These are phyloP conservation scores for honey bee (Apis mellifera) DNA, from an alignment of 1,140 invertebrate genomes.

Conservation along the genomic window DNA sequence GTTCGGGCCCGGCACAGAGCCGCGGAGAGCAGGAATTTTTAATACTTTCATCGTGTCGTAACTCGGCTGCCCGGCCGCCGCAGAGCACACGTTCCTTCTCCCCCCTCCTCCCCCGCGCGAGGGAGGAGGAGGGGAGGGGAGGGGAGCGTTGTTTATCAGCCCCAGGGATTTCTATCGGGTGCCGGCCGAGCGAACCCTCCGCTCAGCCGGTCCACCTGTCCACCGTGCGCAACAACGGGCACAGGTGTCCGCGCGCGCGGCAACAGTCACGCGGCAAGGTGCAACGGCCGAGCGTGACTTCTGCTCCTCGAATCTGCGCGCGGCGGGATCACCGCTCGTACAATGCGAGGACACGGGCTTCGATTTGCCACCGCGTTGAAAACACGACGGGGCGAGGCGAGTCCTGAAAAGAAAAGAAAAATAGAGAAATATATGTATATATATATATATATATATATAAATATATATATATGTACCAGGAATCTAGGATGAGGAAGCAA, in stretches of 20 bases:
- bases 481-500: too few species aligned
- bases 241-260: slow-evolving; percentile 31
- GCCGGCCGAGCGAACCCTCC: slow-evolving; percentile 16
- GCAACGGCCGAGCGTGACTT: slow-evolving; percentile 57
- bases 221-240: slow-evolving; percentile 18
- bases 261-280: slow-evolving; percentile 51
- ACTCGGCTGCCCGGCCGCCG: not conserved
- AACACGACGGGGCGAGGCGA: not conserved
- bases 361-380: not conserved
- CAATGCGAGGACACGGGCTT: not conserved
- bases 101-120: too few species aligned
- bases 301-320: slow-evolving; percentile 39
- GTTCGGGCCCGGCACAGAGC: not conserved
- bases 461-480: too few species aligned
- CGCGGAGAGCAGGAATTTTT: slow-evolving; percentile 28
- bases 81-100: not conserved
- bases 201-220: slow-evolving; percentile 31
- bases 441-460: too few species aligned
- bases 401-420: not conserved
- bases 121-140: not conserved
- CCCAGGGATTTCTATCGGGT: slow-evolving; percentile 35
- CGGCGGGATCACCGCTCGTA: too few species aligned
- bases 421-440: too few species aligned
- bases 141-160: slow-evolving; percentile 39
- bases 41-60: slow-evolving; percentile 35